Base-by-base conservation (phyloP, 92 coral and sea anemone species). In the Muricea muricata region DNA sequence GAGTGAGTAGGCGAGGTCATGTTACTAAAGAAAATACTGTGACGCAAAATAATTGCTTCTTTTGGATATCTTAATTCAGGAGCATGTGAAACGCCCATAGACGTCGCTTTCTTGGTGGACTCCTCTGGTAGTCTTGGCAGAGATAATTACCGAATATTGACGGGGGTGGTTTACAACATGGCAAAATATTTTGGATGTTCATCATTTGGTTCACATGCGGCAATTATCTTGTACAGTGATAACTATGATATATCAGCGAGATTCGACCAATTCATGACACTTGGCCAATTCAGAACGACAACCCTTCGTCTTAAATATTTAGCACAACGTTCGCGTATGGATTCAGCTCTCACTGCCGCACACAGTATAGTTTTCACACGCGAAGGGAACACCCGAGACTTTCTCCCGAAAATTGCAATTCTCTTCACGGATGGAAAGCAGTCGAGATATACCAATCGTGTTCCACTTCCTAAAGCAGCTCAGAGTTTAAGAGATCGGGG, bases 41-140 rank as follows among this genome's bases (percentile, higher is more conserved):
- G n/a, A n/a, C n/a, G n/a, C n/a, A n/a, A n/a, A n/a, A n/a, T n/a
- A n/a, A n/a, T n/a, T n/a, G n/a, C n/a, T n/a, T n/a, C n/a, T n/a
- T n/a, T 65, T 65, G n/a, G n/a, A 34, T 25, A n/a, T 69, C 20
- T 4, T 23, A 28, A 82, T 82, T 87, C 42, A 58, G 55, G 52
- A 4, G 72, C 52, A 3, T 89, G 93, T 24, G 54, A 24, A 15
- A 31, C 86, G 37, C 67, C 48, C 4, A 37, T 92, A 33, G 95
- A 92, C 61, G 60, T 90, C 10, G 93, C 91, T n/a, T 90, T 92
- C 45, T 55, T 92, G 20, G 73, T 92, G 14, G 95, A 92, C 54
- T 90, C 95, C 17, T 87, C 91, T 11, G 91, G 91, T 28, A 87
- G 93, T 65, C 86, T 90, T 47, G 95, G 93, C 9, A 52, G 74